phyloP scores from a whole-genome alignment of 2,113 vertebrate genomes.

The Corythaixoides concolor region DNA sequence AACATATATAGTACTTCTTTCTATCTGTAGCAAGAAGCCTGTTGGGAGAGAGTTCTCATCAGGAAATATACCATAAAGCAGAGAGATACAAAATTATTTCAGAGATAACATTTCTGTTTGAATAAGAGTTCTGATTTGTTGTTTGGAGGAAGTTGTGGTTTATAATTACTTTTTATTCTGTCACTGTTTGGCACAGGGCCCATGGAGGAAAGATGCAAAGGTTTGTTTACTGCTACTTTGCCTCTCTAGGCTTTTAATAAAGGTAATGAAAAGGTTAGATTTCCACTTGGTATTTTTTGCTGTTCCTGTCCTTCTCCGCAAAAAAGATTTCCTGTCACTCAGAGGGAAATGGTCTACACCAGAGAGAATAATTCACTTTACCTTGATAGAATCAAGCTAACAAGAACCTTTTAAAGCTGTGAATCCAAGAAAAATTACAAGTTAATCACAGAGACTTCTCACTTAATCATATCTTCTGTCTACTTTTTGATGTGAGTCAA shows the following conservation, averaged over 20 bases:
- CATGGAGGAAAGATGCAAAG: background rate
- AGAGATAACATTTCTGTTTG: background rate
- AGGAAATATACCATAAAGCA: rapidly evolving
- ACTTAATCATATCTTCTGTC: background rate
- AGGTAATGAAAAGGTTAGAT: background rate
- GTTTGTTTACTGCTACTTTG: background rate
- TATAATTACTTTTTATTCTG: background rate
- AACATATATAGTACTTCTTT: background rate
- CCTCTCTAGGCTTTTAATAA: background rate
- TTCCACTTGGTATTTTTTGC: background rate
- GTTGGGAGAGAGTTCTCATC: background rate
- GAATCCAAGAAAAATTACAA: background rate
- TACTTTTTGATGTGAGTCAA: background rate
- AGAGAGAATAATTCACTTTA: background rate
- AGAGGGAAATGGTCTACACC: background rate
- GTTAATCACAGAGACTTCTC: background rate
- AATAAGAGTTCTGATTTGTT: background rate
- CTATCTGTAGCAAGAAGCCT: background rate
- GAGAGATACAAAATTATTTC: background rate
- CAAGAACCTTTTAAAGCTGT: background rate
- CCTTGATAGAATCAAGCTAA: background rate
- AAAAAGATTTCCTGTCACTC: background rate
- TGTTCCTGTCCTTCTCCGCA: background rate
- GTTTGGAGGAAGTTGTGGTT: background rate
- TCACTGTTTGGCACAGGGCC: background rate